phyloP scores from a whole-genome alignment of 2,888 invertebrate genomes.

The Platycheirus rosarum region DNA sequence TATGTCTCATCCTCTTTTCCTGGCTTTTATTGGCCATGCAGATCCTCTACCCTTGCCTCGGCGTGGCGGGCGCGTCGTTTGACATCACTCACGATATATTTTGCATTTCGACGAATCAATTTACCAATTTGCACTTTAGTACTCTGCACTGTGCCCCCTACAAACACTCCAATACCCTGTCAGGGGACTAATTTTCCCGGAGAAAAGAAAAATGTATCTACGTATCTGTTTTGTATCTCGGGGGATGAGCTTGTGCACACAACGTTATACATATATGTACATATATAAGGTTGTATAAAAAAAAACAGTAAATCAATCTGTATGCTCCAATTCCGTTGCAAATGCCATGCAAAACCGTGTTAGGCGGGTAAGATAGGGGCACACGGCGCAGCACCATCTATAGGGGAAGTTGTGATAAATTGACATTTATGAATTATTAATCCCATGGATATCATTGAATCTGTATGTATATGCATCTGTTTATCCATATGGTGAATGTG shows the following conservation, averaged over 20 bases:
- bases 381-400: not conserved
- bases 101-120: conserved; percentile 70
- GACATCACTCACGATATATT: conserved; percentile 61
- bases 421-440: conserved; percentile 68
- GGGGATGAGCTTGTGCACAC: conserved; percentile 30
- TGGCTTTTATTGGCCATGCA: conserved; percentile 17
- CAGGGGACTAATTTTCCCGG: conserved; percentile 56
- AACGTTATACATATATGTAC: too few species aligned
- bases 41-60: conserved; percentile 9
- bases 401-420: conserved; percentile 45
- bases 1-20: not conserved
- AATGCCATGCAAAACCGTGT: conserved; percentile 46
- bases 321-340: conserved; percentile 64
- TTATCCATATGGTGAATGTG: conserved; percentile 21
- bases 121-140: conserved; percentile 63
- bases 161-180: conserved; percentile 30
- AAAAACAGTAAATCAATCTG: conserved; percentile 50
- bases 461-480: conserved; percentile 1
- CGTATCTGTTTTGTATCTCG: too few species aligned
- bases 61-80: too few species aligned
- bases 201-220: conserved; percentile 45
- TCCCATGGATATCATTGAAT: conserved; percentile 43
- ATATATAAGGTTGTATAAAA: not conserved
- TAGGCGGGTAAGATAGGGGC: conserved; percentile 15
- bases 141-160: not conserved